Evolutionary conservation across 2,113 vertebrate genomes (phyloP), one percentile per base, ranked within the genome.

Genomic region (Megaleporinus macrocephalus): DNA sequence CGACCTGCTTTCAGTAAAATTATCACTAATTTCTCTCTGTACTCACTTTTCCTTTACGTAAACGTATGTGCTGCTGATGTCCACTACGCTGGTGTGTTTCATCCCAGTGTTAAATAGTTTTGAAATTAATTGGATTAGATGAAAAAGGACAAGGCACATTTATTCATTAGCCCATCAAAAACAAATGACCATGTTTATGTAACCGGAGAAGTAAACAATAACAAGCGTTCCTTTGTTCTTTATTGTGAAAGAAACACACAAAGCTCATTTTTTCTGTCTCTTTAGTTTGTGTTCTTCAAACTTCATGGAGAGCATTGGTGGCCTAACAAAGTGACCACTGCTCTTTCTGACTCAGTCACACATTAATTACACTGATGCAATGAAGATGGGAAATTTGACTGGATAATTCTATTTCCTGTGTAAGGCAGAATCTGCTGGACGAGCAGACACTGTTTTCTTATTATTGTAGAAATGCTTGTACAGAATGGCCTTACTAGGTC

Each of bases 331-430:
- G 36, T 27, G n/a, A 24, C 29, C 41, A 22, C 26, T 53, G 61
- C 69, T 26, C 24, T 49, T 79, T 78, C 55, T 61, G 59, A 73
- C 65, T 74, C 73, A 53, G 30, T 78, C 76, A 66, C 69, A 53
- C 26, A 59, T 85, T 79, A 71, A 59, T 85, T 79, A 71, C 47
- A 71, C 63, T 49, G 77, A 85, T 66, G 44, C 49, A 80, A 80
- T 59, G 16, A 86, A 36, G 55, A 55, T 22, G 24, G 77, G 29
- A 53, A 73, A 77, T 86, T 36, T 73, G 24, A 79, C 61, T 72
- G 33, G 66, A 29, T 72, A 77, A 78, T 59, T 57, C 27, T 41
- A 71, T 83, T 77, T 86, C 53, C 70, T 53, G 51, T 78, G 18
- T 26, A 41, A 76, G 44, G 27, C 66, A 62, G 27, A 53, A 79